Evolutionary conservation across 2,113 vertebrate species (phyloP).

Genomic region (Oncorhynchus gorbuscha): DNA sequence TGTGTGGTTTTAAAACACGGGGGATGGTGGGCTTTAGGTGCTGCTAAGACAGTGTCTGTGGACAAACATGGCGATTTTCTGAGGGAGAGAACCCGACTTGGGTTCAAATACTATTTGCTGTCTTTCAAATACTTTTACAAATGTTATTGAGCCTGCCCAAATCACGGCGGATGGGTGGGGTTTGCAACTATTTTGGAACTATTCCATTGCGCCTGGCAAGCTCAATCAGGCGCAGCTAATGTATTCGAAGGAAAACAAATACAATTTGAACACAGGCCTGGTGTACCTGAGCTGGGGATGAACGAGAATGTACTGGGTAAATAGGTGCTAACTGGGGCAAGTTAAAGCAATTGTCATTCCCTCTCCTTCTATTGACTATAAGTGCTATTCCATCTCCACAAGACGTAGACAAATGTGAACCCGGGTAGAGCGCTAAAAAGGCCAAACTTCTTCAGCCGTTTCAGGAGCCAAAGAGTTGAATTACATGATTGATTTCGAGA

Average conservation of each 20-base stretch:
- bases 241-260: not conserved
- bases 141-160: too few relatives aligned
- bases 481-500: conserved; percentile 72
- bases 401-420: conserved; percentile 58
- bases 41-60: not conserved
- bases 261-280: too few relatives aligned
- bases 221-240: not conserved
- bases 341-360: conserved; percentile 55
- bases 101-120: too few relatives aligned
- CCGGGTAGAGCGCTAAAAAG: conserved; percentile 46
- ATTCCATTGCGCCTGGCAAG: too few relatives aligned
- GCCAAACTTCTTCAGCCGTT: conserved; percentile 52
- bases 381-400: conserved; percentile 53
- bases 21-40: not conserved
- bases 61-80: conserved; percentile 44
- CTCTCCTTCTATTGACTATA: conserved; percentile 29
- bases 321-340: conserved; percentile 61
- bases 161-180: too few relatives aligned
- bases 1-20: conserved; percentile 38
- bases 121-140: too few relatives aligned
- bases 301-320: conserved; percentile 42
- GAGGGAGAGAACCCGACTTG: too few relatives aligned
- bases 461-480: conserved; percentile 57
- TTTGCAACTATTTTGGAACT: too few relatives aligned
- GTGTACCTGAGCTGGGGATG: conserved; percentile 15